Evolutionary conservation across 2,888 invertebrate genomes (phyloP), one percentile per base, ranked within the genome.

Genomic region (Penaeus monodon): DNA sequence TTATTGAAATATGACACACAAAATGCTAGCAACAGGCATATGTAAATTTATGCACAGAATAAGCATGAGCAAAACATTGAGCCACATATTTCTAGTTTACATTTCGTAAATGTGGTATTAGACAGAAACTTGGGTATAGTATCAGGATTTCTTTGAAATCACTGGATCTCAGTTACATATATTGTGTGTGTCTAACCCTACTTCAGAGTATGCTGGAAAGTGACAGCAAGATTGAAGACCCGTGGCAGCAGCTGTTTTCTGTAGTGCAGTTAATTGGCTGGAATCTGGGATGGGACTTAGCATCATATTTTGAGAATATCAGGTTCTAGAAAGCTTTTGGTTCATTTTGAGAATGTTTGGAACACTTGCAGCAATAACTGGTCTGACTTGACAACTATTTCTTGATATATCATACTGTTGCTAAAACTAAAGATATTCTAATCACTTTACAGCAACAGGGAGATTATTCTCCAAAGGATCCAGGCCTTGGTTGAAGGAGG

Each of bases 271-370:
- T 86, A 24, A 88, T 88, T 81, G 88, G 88, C 27, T 88, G 88
- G 88, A 88, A 88, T 76, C 84, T 88, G 20, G 88, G 88, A 14
- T 88, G 88, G 88, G 86, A 86, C 29, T 57, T 88, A 44, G 85
- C 86, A 38, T 79, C 79, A 12, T 86, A 84, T 8, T 88, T 88
- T 66, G 85, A 83, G 66, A 84, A 68, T 68, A 86, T 81, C 29
- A 88, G 86, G 88, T 88, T 33, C 65, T 14, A 20, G 57, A 57
- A 20, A 57, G 20, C 17, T 76, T 29, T 29, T 76, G 33, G 24
- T 76, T 38, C 0, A 57, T 17, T 17, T 57, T 57, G 57, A 20
- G 14, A 10, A 57, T 57, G 17, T 57, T 17, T 57, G 57, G 57
- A 57, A 57, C 10, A 17, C 57, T 57, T 57, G 3, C 57, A 57